Percentiles rank a stretch among this genome's conserved stretches.
Conservation (phyloP, 2,113 vertebrate genomes). For the Brachypteracias leptosomus region DNA sequence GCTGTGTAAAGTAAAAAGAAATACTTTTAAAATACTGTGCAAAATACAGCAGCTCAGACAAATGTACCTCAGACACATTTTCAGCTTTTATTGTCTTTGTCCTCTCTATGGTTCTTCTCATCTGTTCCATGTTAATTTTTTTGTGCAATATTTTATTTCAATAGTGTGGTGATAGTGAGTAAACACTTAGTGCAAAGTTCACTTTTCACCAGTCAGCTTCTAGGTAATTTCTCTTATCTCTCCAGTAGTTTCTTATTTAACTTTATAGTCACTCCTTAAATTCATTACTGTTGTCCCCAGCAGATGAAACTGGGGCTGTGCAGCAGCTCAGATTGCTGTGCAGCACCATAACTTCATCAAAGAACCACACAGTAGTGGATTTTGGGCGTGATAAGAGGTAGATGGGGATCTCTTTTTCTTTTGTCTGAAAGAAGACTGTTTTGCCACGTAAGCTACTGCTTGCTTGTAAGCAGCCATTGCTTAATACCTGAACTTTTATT, state of each 20-base stretch:
- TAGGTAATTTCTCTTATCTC: not conserved
- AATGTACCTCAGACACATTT: not conserved
- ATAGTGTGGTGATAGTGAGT: rapidly evolving
- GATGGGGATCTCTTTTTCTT: not conserved
- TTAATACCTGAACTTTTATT: not conserved
- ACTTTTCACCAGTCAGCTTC: not conserved
- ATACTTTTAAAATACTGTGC: not conserved
- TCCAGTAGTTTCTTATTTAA: not conserved
- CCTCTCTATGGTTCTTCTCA: not conserved
- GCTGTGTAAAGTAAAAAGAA: not conserved
- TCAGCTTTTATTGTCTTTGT: not conserved
- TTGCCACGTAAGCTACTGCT: not conserved
- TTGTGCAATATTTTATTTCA: not conserved
- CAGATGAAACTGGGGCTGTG: not conserved
- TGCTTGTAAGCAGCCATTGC: not conserved
- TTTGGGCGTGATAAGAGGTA: not conserved
- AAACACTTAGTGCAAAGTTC: not conserved
- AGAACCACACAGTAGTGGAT: not conserved
- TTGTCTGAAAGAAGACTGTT: not conserved
- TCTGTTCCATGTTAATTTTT: not conserved
- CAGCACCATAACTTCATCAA: not conserved
- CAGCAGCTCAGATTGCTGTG: not conserved
- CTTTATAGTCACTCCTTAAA: not conserved
- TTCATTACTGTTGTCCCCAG: not conserved
- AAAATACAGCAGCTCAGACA: not conserved